phyloP scores from a whole-genome alignment of 2,888 invertebrate genomes.

The Yponomeuta cagnagella region DNA sequence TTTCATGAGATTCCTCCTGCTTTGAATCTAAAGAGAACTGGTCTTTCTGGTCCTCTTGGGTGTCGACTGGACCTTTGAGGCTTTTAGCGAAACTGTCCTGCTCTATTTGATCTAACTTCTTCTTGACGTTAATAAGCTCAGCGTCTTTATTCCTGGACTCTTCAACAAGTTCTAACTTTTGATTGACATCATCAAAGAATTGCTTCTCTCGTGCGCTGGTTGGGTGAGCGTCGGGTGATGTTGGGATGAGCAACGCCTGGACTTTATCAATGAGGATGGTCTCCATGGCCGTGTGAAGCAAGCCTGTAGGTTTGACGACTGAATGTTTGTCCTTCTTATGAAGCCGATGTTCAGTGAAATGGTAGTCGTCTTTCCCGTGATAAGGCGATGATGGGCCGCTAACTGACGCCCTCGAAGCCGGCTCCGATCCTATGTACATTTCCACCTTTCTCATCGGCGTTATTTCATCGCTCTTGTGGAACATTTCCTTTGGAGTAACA shows the following conservation, averaged over 20 bases:
- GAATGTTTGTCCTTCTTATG: constrained; percentile 39
- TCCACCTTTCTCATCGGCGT: constrained; percentile 42
- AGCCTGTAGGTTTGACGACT: constrained; percentile 46
- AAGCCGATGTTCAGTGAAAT: constrained; percentile 25
- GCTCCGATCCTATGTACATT: constrained; percentile 70
- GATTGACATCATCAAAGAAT: constrained; percentile 60
- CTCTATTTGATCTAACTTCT: neutral
- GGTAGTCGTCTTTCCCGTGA: constrained; percentile 18
- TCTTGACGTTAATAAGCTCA: neutral
- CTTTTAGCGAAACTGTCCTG: neutral
- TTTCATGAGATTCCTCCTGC: neutral
- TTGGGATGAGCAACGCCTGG: constrained; percentile 55
- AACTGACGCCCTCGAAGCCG: constrained; percentile 55
- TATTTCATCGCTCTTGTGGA: constrained; percentile 51
- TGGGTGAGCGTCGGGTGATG: constrained; percentile 41
- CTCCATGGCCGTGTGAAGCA: constrained; percentile 73
- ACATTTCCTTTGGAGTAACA: constrained; percentile 37
- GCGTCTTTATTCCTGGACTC: constrained; percentile 32
- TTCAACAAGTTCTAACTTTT: constrained; percentile 54
- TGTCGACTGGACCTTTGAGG: neutral
- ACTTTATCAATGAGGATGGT: constrained; percentile 75
- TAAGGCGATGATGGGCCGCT: constrained; percentile 45
- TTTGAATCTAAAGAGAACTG: neutral
- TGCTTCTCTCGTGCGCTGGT: constrained; percentile 38
- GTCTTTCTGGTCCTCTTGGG: neutral